phyloP scores from a whole-genome alignment of 2,888 invertebrate genomes.

The Platynereis dumerilii region DNA sequence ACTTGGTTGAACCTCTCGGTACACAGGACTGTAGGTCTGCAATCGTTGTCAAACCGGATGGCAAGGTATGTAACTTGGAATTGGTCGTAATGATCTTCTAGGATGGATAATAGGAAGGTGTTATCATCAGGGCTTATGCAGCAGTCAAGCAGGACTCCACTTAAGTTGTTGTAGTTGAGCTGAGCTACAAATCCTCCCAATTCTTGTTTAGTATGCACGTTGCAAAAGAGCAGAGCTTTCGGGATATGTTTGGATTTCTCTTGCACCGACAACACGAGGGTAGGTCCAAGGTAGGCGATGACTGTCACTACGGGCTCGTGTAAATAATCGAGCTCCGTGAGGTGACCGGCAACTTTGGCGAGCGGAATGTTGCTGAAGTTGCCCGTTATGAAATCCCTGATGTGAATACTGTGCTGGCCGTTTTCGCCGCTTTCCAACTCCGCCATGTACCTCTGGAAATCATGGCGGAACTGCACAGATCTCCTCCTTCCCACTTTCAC shows the following conservation, averaged over 20 bases:
- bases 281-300: slow-evolving; percentile 18
- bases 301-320: slow-evolving; percentile 20
- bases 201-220: background rate
- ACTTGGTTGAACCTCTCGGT: background rate
- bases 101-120: slow-evolving; percentile 16
- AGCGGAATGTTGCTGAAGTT: slow-evolving; percentile 8
- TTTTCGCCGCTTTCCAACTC: slow-evolving; percentile 7
- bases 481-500: slow-evolving; percentile 12
- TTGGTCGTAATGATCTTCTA: slow-evolving; percentile 23
- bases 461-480: slow-evolving; percentile 15
- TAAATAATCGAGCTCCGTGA: slow-evolving; percentile 18
- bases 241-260: slow-evolving; percentile 24
- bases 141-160: slow-evolving; percentile 11
- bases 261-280: slow-evolving; percentile 12
- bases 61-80: slow-evolving; percentile 13
- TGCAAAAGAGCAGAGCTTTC: slow-evolving; percentile 20
- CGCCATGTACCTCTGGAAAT: slow-evolving; percentile 7
- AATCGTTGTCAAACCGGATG: slow-evolving; percentile 13
- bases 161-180: slow-evolving; percentile 20
- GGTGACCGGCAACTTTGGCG: background rate
- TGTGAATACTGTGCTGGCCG: slow-evolving; percentile 13
- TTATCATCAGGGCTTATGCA: slow-evolving; percentile 14
- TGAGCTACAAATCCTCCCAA: slow-evolving; percentile 11
- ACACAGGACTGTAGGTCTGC: slow-evolving; percentile 3
- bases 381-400: slow-evolving; percentile 11